phyloP scores from a whole-genome alignment of 2,113 vertebrate species.

The Chloroceryle aenea region DNA sequence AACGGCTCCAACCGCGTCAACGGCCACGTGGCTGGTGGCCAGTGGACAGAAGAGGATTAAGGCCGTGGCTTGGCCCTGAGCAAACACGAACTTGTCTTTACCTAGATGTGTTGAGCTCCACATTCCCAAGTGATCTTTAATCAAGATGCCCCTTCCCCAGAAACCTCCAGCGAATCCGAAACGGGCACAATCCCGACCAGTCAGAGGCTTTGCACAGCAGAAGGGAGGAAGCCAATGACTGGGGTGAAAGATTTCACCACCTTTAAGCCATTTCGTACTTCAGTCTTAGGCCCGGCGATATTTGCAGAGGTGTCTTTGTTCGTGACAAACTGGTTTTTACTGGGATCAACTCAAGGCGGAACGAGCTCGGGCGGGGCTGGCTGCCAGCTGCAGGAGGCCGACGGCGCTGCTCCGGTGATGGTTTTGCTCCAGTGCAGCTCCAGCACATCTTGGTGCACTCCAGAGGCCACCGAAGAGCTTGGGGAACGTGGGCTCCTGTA shows the following conservation, averaged over 20 bases:
- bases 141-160: conserved; percentile 46
- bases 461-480: background rate
- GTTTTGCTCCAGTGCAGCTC: background rate
- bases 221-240: conserved; percentile 13
- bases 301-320: conserved; percentile 30
- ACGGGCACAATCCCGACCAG: background rate
- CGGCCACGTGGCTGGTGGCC: conserved; percentile 79
- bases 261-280: conserved; percentile 66
- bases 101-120: conserved; percentile 60
- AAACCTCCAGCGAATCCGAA: conserved; percentile 34
- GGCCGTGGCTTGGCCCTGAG: background rate
- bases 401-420: background rate
- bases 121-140: conserved; percentile 67
- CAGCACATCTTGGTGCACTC: background rate
- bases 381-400: background rate
- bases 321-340: conserved; percentile 2
- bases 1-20: conserved; percentile 89
- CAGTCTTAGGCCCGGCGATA: background rate
- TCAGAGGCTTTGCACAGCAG: conserved; percentile 22
- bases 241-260: conserved; percentile 26
- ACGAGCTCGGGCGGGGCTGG: background rate
- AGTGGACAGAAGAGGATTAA: conserved; percentile 78
- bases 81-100: conserved; percentile 49
- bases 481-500: fast-evolving
- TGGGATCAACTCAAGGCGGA: conserved; percentile 13